Percentiles rank a stretch among this genome's conserved stretches.
phyloP scores from a whole-genome alignment of 1,140 invertebrate species.

The Patella vulgata region DNA sequence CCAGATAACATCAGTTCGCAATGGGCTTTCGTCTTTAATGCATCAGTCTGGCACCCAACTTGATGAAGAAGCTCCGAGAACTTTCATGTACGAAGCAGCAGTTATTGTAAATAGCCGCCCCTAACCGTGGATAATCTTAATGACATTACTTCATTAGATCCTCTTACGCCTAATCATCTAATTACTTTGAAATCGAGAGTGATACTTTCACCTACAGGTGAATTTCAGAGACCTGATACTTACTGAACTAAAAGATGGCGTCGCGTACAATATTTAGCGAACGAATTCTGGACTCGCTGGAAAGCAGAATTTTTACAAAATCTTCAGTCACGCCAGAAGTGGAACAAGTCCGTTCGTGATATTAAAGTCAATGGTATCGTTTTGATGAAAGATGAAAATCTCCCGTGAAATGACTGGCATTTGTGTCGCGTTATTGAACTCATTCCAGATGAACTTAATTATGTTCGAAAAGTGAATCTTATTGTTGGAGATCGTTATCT shows the following conservation, averaged over 20 bases:
- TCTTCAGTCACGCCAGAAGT: conserved; percentile 26
- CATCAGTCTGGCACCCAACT: too few relatives aligned
- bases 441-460: conserved; percentile 28
- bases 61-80: too few relatives aligned
- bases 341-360: conserved; percentile 18
- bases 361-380: conserved; percentile 37
- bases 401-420: conserved; percentile 18
- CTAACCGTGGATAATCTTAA: conserved; percentile 17
- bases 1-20: conserved; percentile 31
- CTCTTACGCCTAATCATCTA: conserved; percentile 36
- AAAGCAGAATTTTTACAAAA: conserved; percentile 23
- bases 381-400: conserved; percentile 25
- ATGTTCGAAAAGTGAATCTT: conserved; percentile 33
- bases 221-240: conserved; percentile 23
- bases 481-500: too few relatives aligned
- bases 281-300: conserved; percentile 38
- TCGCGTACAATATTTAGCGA: conserved; percentile 27
- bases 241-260: conserved; percentile 38
- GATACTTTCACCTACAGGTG: conserved; percentile 25
- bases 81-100: conserved; percentile 36
- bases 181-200: conserved; percentile 31
- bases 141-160: too few relatives aligned
- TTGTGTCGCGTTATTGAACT: conserved; percentile 26
- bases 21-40: too few relatives aligned
- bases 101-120: conserved; percentile 38